phyloP scores from a whole-genome alignment of 1,140 invertebrate species.

The Nomia melanderi region DNA sequence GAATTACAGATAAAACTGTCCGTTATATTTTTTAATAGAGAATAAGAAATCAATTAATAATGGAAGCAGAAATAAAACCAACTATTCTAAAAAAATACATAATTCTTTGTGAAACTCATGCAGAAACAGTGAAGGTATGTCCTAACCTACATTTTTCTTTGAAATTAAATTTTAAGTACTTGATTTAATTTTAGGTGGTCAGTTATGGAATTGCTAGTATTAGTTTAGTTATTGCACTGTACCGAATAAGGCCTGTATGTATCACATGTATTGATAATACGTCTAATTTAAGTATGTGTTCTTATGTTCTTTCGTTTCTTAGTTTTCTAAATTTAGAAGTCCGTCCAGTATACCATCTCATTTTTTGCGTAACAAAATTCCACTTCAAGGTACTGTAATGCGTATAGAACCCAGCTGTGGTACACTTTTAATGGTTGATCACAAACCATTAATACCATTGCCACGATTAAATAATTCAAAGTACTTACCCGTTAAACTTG shows the following conservation, averaged over 20 bases:
- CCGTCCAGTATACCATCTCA: constrained; percentile 79
- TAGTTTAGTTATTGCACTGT: constrained; percentile 78
- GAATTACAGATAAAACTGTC: background rate
- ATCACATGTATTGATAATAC: constrained; percentile 14
- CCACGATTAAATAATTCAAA: constrained; percentile 70
- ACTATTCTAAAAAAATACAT: constrained; percentile 40
- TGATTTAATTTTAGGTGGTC: constrained; percentile 73
- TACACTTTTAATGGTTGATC: constrained; percentile 79
- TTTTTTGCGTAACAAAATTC: constrained; percentile 77
- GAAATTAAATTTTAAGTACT: constrained; percentile 30
- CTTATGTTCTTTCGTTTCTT: constrained; percentile 47
- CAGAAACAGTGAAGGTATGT: constrained; percentile 76
- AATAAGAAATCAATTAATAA: constrained; percentile 2
- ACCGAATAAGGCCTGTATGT: constrained; percentile 81
- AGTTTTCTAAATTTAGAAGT: constrained; percentile 81
- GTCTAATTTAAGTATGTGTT: background rate
- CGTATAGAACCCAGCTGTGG: constrained; percentile 78
- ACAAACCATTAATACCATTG: constrained; percentile 79
- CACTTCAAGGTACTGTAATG: constrained; percentile 77
- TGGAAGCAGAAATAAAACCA: constrained; percentile 46
- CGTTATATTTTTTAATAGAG: background rate
- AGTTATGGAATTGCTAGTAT: constrained; percentile 81
- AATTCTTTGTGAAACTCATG: constrained; percentile 69
- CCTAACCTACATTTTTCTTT: constrained; percentile 43
- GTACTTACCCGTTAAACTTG: constrained; percentile 81